Conservation (phyloP, 1,140 invertebrate genomes). For the Bombus sibiricus region DNA sequence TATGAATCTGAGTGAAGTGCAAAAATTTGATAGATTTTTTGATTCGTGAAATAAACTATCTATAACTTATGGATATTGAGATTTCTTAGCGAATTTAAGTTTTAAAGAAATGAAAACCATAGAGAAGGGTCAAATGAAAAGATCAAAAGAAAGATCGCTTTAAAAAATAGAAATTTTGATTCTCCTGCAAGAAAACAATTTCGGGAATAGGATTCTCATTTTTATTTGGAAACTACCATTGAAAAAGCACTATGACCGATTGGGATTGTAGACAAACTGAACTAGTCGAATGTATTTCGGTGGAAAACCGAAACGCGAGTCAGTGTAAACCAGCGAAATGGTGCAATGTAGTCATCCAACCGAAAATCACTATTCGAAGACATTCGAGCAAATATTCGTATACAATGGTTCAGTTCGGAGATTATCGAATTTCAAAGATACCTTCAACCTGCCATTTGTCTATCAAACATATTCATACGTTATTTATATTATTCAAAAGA, state of each 20-base stretch:
- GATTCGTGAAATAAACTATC: not conserved
- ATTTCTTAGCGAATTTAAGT: not conserved
- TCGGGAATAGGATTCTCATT: not conserved
- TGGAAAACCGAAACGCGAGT: constrained; percentile 4
- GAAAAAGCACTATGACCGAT: not conserved
- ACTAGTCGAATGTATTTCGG: not conserved
- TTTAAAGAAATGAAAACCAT: not conserved
- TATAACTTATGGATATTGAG: not conserved
- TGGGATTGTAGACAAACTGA: constrained; percentile 2
- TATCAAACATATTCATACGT: not conserved
- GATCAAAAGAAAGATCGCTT: not conserved
- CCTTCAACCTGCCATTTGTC: not conserved
- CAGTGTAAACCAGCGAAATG: not conserved
- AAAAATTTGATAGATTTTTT: not conserved
- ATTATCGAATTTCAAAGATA: not conserved
- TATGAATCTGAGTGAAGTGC: too few species aligned
- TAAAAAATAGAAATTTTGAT: too few species aligned
- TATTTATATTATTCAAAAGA: not conserved
- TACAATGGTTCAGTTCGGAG: too few species aligned
- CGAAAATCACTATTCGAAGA: not conserved
- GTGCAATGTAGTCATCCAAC: not conserved
- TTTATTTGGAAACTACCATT: not conserved
- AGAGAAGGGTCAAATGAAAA: not conserved
- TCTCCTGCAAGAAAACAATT: not conserved
- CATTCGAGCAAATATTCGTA: not conserved